These are phyloP conservation scores for Aethes cnicana DNA, from an alignment of 2,888 invertebrate species.

Conservation along the genomic window DNA sequence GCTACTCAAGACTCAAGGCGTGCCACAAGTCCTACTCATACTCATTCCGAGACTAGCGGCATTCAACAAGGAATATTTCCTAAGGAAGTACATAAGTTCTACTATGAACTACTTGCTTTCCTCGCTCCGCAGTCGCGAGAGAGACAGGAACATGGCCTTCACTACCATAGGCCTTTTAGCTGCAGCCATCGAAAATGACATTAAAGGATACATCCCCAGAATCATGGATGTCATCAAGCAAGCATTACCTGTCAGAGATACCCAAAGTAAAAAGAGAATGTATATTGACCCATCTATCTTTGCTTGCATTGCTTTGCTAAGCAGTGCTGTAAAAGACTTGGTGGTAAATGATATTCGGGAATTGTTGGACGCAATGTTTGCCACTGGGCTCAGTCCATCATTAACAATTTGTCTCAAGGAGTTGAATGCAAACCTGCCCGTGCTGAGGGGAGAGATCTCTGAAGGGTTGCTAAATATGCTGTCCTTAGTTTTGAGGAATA, in stretches of 20 bases:
- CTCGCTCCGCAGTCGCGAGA: constrained; percentile 90
- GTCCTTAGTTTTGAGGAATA: constrained; percentile 94
- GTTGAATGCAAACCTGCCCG: constrained; percentile 93
- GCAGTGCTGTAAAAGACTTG: constrained; percentile 91
- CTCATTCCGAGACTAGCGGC: constrained; percentile 96
- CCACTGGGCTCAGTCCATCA: constrained; percentile 94
- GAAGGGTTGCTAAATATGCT: constrained; percentile 96
- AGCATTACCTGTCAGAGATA: constrained; percentile 89
- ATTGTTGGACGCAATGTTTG: constrained; percentile 94
- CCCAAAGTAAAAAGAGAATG: constrained; percentile 88
- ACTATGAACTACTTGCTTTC: constrained; percentile 90
- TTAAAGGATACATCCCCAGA: constrained; percentile 89
- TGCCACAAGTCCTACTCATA: constrained; percentile 93
- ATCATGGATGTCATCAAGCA: constrained; percentile 93
- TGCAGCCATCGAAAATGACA: constrained; percentile 92
- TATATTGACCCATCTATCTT: constrained; percentile 94
- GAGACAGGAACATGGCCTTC: constrained; percentile 93
- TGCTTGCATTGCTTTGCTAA: constrained; percentile 95
- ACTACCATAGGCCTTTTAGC: constrained; percentile 95
- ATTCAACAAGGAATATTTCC: constrained; percentile 92
- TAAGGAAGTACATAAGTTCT: constrained; percentile 86
- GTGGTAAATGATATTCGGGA: constrained; percentile 91
- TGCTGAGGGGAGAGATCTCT: constrained; percentile 94
- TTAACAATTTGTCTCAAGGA: constrained; percentile 95
- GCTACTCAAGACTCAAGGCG: constrained; percentile 87